These are phyloP conservation scores for Drosophila lowei DNA, from an alignment of 1,140 invertebrate genomes.

Conservation along the genomic window DNA sequence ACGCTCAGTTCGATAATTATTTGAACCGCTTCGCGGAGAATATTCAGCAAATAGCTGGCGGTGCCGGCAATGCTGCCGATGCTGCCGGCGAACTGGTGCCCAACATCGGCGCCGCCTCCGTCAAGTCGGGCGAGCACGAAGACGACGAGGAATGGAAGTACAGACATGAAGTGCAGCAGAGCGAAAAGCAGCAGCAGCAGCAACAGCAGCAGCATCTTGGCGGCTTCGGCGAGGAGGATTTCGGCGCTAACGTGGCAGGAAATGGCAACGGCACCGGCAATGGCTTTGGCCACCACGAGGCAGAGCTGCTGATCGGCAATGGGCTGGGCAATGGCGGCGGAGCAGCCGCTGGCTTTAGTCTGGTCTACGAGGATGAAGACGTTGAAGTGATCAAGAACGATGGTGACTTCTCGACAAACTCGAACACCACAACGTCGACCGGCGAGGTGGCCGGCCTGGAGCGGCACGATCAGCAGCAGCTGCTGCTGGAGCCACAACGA, in stretches of 20 bases:
- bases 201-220: conserved; percentile 34
- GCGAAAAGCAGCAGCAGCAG: conserved; percentile 73
- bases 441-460: conserved; percentile 51
- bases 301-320: conserved; percentile 25
- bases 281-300: conserved; percentile 6
- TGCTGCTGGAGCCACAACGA: conserved; percentile 16
- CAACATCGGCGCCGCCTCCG: conserved; percentile 22
- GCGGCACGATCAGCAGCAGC: conserved; percentile 12
- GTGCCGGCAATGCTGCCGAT: conserved; percentile 51
- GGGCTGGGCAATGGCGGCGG: conserved; percentile 46
- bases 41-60: conserved; percentile 71
- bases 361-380: conserved; percentile 60
- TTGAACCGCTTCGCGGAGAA: conserved; percentile 71
- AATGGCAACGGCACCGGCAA: conserved; percentile 29
- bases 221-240: conserved; percentile 34
- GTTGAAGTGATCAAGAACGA: conserved; percentile 74
- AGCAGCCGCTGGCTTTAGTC: conserved; percentile 32
- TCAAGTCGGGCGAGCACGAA: conserved; percentile 57
- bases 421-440: conserved; percentile 69
- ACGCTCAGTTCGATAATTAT: conserved; percentile 69
- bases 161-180: conserved; percentile 79
- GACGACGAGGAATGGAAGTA: conserved; percentile 80
- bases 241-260: conserved; percentile 29
- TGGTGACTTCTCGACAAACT: conserved; percentile 74
- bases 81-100: conserved; percentile 58